Percentiles rank a stretch among this genome's conserved stretches.
Evolutionary conservation across 1,140 invertebrate genomes (phyloP).

Genomic region (Adoxophyes honmai): DNA sequence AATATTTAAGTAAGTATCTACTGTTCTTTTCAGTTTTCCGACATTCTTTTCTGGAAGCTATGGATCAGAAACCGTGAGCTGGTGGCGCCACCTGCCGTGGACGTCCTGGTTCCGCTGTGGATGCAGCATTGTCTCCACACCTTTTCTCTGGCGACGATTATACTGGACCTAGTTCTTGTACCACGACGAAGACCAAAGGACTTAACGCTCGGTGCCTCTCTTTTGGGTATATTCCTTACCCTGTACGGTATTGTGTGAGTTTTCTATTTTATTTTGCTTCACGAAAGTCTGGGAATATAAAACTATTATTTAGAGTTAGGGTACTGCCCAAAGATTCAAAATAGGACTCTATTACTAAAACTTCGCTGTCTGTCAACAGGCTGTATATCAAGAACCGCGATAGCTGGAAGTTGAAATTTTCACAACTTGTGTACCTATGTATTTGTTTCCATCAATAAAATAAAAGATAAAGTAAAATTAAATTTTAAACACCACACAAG

Average conservation of each 20-base stretch:
- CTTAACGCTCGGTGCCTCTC: conserved; percentile 26
- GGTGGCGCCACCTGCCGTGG: conserved; percentile 37
- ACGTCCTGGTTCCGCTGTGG: conserved; percentile 42
- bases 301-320: no score
- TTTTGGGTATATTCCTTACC: conserved; percentile 32
- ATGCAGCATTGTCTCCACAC: conserved; percentile 60
- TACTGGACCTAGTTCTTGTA: conserved; percentile 46
- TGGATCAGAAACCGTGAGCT: conserved; percentile 42
- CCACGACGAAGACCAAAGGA: conserved; percentile 39
- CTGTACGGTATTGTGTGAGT: conserved; percentile 49
- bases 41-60: conserved; percentile 54
- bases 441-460: no score
- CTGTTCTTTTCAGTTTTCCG: conserved; percentile 48
- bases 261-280: not conserved
- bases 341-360: no score
- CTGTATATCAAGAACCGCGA: no score
- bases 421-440: no score
- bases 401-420: no score
- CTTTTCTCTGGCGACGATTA: conserved; percentile 37
- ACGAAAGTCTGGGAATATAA: no score
- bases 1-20: no score
- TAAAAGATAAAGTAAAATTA: no score
- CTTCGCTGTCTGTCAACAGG: no score
- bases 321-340: no score
- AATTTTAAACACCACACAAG: no score